Conservation (phyloP, 1,140 invertebrate genomes). For the Drosophila ficusphila region DNA sequence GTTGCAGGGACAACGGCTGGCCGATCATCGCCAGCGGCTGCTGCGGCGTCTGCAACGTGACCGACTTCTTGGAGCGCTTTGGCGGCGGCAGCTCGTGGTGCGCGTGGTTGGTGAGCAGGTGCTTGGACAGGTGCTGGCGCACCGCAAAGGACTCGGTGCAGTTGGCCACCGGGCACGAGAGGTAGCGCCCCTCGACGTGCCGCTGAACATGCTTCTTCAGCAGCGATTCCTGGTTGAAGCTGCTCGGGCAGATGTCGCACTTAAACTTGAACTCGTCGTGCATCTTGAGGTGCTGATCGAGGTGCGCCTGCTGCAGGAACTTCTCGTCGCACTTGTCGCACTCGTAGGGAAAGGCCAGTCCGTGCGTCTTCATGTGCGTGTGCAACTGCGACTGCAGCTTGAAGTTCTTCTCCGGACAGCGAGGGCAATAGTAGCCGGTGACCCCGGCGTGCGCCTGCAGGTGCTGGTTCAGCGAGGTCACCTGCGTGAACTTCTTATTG, state of each 20-base stretch:
- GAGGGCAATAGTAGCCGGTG: slow-evolving; percentile 80
- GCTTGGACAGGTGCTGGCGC: slow-evolving; percentile 82
- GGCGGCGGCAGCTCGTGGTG: slow-evolving; percentile 80
- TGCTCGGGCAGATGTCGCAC: slow-evolving; percentile 82
- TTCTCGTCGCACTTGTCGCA: slow-evolving; percentile 83
- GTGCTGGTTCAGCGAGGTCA: slow-evolving; percentile 84
- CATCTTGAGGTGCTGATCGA: slow-evolving; percentile 81
- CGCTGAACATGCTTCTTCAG: slow-evolving; percentile 83
- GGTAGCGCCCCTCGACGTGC: slow-evolving; percentile 82
- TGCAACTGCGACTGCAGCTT: slow-evolving; percentile 82
- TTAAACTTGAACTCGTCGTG: slow-evolving; percentile 84
- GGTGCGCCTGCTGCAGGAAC: slow-evolving; percentile 81
- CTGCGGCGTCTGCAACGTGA: slow-evolving; percentile 68
- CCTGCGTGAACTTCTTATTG: slow-evolving; percentile 83
- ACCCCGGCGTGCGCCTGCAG: slow-evolving; percentile 82
- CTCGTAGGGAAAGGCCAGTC: slow-evolving; percentile 78
- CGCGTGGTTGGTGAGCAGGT: slow-evolving; percentile 79
- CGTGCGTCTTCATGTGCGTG: slow-evolving; percentile 84
- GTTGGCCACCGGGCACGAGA: slow-evolving; percentile 79
- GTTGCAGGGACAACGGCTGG: slow-evolving; percentile 74
- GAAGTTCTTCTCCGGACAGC: slow-evolving; percentile 83
- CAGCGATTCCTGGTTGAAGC: slow-evolving; percentile 82
- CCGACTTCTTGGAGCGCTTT: slow-evolving; percentile 81
- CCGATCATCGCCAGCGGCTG: slow-evolving; percentile 79
- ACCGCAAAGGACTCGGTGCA: slow-evolving; percentile 82